Evolutionary conservation across 2,888 invertebrate species (phyloP).

Genomic region (Catocala nupta): DNA sequence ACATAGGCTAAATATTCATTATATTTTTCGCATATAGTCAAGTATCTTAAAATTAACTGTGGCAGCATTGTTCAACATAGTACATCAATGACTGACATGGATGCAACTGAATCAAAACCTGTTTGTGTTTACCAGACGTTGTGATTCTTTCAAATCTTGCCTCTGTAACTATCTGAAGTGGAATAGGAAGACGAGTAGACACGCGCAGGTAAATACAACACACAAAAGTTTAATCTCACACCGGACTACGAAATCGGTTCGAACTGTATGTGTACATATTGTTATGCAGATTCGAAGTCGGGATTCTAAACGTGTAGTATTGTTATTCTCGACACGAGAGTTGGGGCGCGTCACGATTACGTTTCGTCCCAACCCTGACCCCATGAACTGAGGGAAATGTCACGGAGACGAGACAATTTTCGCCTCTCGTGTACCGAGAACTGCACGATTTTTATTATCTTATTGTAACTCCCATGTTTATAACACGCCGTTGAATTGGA

Average conservation of each 20-base stretch:
- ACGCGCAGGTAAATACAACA: neutral
- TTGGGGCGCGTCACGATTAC: constrained; percentile 69
- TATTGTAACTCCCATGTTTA: constrained; percentile 40
- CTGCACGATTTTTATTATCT: constrained; percentile 43
- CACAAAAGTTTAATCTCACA: constrained; percentile 43
- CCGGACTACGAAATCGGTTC: constrained; percentile 48
- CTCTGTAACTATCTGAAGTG: neutral
- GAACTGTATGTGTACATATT: constrained; percentile 53
- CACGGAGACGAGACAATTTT: constrained; percentile 64
- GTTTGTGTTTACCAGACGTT: too few relatives aligned
- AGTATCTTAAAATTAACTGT: too few relatives aligned
- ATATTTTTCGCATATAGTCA: too few relatives aligned
- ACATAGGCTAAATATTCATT: too few relatives aligned
- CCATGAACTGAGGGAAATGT: constrained; percentile 80
- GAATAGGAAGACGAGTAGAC: neutral
- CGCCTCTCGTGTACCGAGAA: constrained; percentile 37
- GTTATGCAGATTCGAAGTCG: constrained; percentile 70
- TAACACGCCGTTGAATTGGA: constrained; percentile 17
- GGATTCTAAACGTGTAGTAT: constrained; percentile 68
- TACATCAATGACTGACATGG: too few relatives aligned
- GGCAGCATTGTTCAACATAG: too few relatives aligned
- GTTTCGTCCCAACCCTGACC: constrained; percentile 80
- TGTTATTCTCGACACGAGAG: constrained; percentile 78
- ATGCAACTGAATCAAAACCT: too few relatives aligned
- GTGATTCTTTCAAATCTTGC: neutral